Conservation (phyloP, 1,140 invertebrate genomes). For the Bombus superbus region DNA sequence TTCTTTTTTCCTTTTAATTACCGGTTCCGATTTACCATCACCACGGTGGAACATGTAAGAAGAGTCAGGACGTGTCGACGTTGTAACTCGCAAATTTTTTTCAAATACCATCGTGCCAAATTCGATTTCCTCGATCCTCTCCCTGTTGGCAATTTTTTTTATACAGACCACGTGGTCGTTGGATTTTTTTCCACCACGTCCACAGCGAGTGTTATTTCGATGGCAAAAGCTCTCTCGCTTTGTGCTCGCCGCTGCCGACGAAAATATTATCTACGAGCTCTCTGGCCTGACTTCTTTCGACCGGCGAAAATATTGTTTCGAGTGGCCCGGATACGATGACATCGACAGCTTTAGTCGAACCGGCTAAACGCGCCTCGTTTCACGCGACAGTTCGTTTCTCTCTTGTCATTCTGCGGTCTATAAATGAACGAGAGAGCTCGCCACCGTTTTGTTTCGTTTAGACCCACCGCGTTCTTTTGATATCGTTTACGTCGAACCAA, state of each 20-base stretch:
- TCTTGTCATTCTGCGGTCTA: constrained; percentile 1
- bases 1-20: constrained; percentile 1
- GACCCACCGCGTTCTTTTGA: neutral
- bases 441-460: neutral
- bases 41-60: neutral
- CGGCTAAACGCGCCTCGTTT: constrained; percentile 10
- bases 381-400: constrained; percentile 3
- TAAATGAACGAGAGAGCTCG: neutral
- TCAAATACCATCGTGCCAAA: neutral
- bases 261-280: constrained; percentile 23
- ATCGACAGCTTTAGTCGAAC: constrained; percentile 3
- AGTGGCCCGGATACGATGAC: neutral
- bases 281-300: neutral
- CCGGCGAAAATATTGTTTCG: constrained; percentile 18
- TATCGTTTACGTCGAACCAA: neutral
- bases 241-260: neutral
- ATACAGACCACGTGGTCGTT: constrained; percentile 9
- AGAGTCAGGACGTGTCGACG: too few relatives aligned
- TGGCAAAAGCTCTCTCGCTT: neutral
- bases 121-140: too few relatives aligned
- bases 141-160: neutral
- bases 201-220: neutral
- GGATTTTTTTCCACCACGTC: constrained; percentile 1
- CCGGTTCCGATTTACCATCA: neutral
- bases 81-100: too few relatives aligned